Evolutionary conservation across 2,888 invertebrate genomes (phyloP).

Genomic region (Trissoscelio sp.): DNA sequence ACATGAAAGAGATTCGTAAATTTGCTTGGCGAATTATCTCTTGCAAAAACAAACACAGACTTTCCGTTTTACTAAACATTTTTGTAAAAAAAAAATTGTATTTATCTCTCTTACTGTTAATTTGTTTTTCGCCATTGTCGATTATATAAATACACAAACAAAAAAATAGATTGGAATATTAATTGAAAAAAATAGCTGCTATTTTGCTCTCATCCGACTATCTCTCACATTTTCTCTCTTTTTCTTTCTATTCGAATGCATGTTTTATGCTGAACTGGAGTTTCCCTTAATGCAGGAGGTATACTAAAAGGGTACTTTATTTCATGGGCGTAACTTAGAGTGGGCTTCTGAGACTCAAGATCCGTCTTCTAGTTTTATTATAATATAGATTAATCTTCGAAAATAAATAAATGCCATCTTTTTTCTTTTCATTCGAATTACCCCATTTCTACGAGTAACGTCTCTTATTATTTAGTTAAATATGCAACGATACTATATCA

Average conservation of each 20-base stretch:
- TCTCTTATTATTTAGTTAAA: conserved; percentile 18
- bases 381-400: conserved; percentile 48
- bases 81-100: too few species aligned
- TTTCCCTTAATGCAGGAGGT: conserved; percentile 60
- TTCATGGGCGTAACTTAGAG: conserved; percentile 58
- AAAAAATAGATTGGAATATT: too few species aligned
- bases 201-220: too few species aligned
- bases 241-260: conserved; percentile 47
- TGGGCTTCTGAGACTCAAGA: conserved; percentile 52
- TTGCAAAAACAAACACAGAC: too few species aligned
- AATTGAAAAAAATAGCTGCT: too few species aligned
- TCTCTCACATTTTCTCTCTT: too few species aligned
- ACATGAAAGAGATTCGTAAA: too few species aligned
- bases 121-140: too few species aligned
- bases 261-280: conserved; percentile 58
- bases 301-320: conserved; percentile 68
- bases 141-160: too few species aligned
- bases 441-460: conserved; percentile 13
- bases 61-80: too few species aligned
- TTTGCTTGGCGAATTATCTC: too few species aligned
- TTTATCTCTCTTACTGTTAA: too few species aligned
- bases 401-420: conserved; percentile 60
- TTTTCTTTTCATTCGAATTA: conserved; percentile 17
- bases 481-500: conserved; percentile 1
- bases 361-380: conserved; percentile 62